Base-by-base conservation (phyloP, 2,113 vertebrate species). In the Speoplatyrhinus poulsoni region DNA sequence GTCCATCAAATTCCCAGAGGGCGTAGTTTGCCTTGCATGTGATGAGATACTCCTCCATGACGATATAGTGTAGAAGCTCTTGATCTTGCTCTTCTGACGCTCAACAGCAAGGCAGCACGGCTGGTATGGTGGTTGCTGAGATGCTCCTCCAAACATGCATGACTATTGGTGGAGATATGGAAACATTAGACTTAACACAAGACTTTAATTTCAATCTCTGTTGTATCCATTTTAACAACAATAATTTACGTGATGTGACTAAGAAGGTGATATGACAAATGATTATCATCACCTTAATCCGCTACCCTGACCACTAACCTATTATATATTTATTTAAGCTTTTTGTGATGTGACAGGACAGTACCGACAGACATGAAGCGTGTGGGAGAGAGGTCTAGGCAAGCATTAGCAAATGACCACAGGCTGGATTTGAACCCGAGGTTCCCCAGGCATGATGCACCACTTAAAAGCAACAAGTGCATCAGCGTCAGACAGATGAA, bases 111-210 rank as follows among this genome's bases (percentile, higher is more conserved):
- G 64, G 19, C 77, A 53, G 62, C 72, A 79, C 0, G 33, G 75
- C 13, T 70, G 69, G 60, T 1, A 50, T 72, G 63, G 10, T 72
- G 49, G 19, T 46, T 69, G 12, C 2, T 6, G 11, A 83, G 62
- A 56, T 75, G 77, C 60, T 77, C 68, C 53, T 66, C 68, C 68
- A 83, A 57, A 58, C 79, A 80, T n/a, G 73, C 79, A 69, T 46
- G 61, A 76, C 72, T 76, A 52, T 26, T 6, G 2, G 60, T 13
- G 58, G 46, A 64, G 46, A 36, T 32, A 41, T 4, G 48, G 46
- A 68, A 68, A 68, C 15, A 54, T 62, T 68, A 62, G 26, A 55
- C n/a, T 64, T 3, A 60, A 60, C 12, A 46, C 41, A 59, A 47
- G 15, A 59, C 36, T 69, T 55, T 10, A 52, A 10, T 13, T 13